phyloP scores from a whole-genome alignment of 1,140 invertebrate species.

The Drosophila murphyi region DNA sequence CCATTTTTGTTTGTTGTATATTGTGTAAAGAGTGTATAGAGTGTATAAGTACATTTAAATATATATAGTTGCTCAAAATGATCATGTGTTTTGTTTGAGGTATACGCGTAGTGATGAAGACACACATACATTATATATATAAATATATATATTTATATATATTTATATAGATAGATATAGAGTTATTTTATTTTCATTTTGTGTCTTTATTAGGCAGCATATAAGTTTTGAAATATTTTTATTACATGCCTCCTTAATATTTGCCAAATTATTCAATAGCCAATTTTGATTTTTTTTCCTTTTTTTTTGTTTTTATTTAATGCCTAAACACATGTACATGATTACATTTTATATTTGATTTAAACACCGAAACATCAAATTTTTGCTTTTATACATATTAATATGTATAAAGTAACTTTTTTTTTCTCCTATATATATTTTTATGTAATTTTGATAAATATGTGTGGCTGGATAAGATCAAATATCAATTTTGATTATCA shows the following conservation, averaged over 20 bases:
- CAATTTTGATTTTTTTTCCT: constrained; percentile 29
- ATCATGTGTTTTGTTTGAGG: constrained; percentile 82
- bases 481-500: constrained; percentile 21
- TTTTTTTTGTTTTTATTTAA: constrained; percentile 29
- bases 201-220: constrained; percentile 7
- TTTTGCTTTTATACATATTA: constrained; percentile 36
- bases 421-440: constrained; percentile 40
- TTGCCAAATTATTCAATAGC: constrained; percentile 27
- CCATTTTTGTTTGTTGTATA: constrained; percentile 31
- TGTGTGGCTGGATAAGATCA: constrained; percentile 26
- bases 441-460: constrained; percentile 34
- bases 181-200: constrained; percentile 40
- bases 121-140: constrained; percentile 84
- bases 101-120: constrained; percentile 84
- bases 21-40: constrained; percentile 66
- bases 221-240: constrained; percentile 7
- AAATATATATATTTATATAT: constrained; percentile 66
- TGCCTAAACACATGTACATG: constrained; percentile 60
- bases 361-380: constrained; percentile 71
- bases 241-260: neutral
- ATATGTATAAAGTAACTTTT: constrained; percentile 8
- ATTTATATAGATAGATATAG: constrained; percentile 44
- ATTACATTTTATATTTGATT: constrained; percentile 29
- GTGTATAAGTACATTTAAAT: constrained; percentile 81
- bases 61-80: constrained; percentile 76